Evolutionary conservation across 2,113 vertebrate genomes (phyloP).

Genomic region (Desmodus rotundus): DNA sequence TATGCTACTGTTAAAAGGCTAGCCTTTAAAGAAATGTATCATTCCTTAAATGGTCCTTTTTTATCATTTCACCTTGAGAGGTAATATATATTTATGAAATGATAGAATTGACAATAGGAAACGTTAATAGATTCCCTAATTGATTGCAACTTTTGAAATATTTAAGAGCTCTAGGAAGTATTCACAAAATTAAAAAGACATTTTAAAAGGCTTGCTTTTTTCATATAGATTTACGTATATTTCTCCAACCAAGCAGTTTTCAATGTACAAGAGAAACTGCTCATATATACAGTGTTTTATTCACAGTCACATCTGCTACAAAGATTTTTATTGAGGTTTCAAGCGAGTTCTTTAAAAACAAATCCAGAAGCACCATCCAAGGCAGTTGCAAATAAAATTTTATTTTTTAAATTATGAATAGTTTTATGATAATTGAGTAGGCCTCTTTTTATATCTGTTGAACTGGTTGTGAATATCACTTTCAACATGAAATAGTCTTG

Average conservation of each 20-base stretch:
- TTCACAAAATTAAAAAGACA: background rate
- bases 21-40: background rate
- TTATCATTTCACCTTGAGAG: slow-evolving; percentile 56
- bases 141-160: slow-evolving; percentile 30
- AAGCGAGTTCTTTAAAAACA: background rate
- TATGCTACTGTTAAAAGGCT: background rate
- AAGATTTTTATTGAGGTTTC: background rate
- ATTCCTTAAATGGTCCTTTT: background rate
- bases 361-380: background rate
- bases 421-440: background rate
- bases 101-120: slow-evolving; percentile 15
- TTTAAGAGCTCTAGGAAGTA: background rate
- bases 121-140: slow-evolving; percentile 33
- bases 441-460: background rate
- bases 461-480: background rate
- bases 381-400: background rate
- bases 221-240: slow-evolving; percentile 3
- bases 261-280: background rate
- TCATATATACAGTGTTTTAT: background rate
- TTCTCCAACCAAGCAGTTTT: background rate
- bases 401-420: background rate
- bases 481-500: background rate
- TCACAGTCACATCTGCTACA: background rate
- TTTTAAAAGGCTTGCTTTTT: background rate
- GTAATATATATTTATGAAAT: slow-evolving; percentile 24